Conservation (phyloP, 2,888 invertebrate genomes). For the Spodoptera littoralis region DNA sequence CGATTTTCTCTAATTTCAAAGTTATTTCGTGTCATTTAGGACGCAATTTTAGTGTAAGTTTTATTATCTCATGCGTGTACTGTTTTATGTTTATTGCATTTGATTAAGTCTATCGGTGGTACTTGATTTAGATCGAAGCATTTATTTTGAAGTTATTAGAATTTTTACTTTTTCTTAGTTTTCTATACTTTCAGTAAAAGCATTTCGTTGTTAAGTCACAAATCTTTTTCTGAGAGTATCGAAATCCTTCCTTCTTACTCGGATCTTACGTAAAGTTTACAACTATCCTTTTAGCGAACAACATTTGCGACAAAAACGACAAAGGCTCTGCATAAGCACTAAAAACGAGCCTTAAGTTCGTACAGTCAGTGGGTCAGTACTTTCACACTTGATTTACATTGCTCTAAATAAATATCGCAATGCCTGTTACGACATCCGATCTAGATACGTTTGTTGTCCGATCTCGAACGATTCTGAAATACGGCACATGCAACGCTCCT, state of each 20-base stretch:
- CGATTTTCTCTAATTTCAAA: slow-evolving; percentile 60
- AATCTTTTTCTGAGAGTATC: background rate
- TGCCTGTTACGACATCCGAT: slow-evolving; percentile 64
- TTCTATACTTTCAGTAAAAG: slow-evolving; percentile 21
- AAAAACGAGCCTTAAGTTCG: slow-evolving; percentile 37
- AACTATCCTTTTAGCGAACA: slow-evolving; percentile 29
- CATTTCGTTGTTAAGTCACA: slow-evolving; percentile 27
- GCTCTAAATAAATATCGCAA: slow-evolving; percentile 64
- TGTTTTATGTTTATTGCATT: background rate
- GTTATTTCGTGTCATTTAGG: slow-evolving; percentile 28
- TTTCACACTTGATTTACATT: slow-evolving; percentile 69
- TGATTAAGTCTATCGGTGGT: background rate
- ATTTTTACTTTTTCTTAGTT: background rate
- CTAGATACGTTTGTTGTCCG: slow-evolving; percentile 68
- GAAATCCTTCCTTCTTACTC: slow-evolving; percentile 7
- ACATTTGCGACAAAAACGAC: slow-evolving; percentile 22
- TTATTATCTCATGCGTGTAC: background rate
- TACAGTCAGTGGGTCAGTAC: slow-evolving; percentile 56
- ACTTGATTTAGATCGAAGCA: background rate
- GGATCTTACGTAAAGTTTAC: slow-evolving; percentile 34
- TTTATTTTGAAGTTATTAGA: background rate
- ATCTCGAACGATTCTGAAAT: slow-evolving; percentile 41
- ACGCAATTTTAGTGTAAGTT: slow-evolving; percentile 12
- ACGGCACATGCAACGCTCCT: slow-evolving; percentile 32
- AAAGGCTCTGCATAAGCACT: slow-evolving; percentile 22